Conservation (phyloP, 2,888 invertebrate genomes). For the Horisme vitalbata region DNA sequence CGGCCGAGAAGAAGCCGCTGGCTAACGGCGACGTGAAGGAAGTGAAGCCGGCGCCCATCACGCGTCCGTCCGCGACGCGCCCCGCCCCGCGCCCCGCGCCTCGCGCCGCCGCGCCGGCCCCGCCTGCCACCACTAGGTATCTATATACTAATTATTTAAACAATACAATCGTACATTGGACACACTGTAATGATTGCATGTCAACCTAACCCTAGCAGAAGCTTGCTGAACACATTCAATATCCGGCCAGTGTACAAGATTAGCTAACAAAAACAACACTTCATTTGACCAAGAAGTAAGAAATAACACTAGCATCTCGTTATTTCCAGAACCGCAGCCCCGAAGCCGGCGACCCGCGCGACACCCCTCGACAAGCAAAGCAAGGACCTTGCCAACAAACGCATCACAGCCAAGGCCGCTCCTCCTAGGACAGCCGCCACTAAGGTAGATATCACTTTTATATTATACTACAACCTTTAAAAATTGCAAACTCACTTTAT, state of each 20-base stretch:
- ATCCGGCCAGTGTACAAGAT: no score
- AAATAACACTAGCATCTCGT: not conserved
- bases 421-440: slow-evolving; percentile 65
- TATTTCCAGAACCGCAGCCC: slow-evolving; percentile 47
- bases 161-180: not conserved
- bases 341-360: slow-evolving; percentile 47
- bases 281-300: no score
- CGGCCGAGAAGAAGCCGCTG: slow-evolving; percentile 76
- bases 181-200: no score
- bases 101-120: slow-evolving; percentile 42
- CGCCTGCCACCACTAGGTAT: slow-evolving; percentile 36
- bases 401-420: slow-evolving; percentile 81
- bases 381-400: slow-evolving; percentile 88
- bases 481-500: no score
- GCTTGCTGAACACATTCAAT: no score
- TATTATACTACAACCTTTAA: not conserved
- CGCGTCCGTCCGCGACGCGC: slow-evolving; percentile 38
- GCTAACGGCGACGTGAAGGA: slow-evolving; percentile 82
- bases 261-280: no score
- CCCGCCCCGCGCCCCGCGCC: slow-evolving; percentile 42
- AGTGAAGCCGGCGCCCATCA: slow-evolving; percentile 36
- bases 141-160: not conserved
- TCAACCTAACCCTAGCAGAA: no score
- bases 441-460: slow-evolving; percentile 50
- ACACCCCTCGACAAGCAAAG: slow-evolving; percentile 81